Evolutionary conservation across 64 coral and sea anemone species (phyloP).

Genomic region (Stichodactyla mertensii): DNA sequence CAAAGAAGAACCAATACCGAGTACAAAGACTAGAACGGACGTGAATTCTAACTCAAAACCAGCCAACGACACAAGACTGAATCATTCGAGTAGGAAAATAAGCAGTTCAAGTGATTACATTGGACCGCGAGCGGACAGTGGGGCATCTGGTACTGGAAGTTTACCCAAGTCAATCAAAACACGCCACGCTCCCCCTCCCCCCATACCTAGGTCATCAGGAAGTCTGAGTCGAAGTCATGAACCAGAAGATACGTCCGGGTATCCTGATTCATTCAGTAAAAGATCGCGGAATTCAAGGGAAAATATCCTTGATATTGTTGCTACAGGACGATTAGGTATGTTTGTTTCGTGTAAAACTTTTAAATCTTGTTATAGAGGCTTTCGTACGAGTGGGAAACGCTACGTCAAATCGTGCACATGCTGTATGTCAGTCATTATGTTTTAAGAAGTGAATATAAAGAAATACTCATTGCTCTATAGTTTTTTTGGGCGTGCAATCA

Average conservation of each 20-base stretch:
- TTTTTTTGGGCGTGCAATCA: no score
- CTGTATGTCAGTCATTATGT: no score
- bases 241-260: slow-evolving; percentile 49
- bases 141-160: background rate
- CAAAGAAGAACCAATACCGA: background rate
- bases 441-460: no score
- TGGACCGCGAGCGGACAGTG: background rate
- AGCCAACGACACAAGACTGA: background rate
- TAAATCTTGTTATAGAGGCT: no score
- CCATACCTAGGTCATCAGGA: slow-evolving; percentile 36
- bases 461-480: no score
- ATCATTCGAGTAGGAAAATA: background rate
- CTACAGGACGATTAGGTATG: slow-evolving; percentile 16
- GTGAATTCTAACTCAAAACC: background rate
- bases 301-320: slow-evolving; percentile 23
- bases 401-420: no score
- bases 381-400: no score
- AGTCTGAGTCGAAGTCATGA: slow-evolving; percentile 29
- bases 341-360: background rate
- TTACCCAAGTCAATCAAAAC: slow-evolving; percentile 31
- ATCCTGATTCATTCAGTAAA: slow-evolving; percentile 58
- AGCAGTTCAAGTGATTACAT: background rate
- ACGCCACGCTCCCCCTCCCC: slow-evolving; percentile 28
- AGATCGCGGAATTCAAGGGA: slow-evolving; percentile 49
- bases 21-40: background rate